Base-by-base conservation (phyloP, 1,140 invertebrate genomes). In the Thereuonema tuberculata region DNA sequence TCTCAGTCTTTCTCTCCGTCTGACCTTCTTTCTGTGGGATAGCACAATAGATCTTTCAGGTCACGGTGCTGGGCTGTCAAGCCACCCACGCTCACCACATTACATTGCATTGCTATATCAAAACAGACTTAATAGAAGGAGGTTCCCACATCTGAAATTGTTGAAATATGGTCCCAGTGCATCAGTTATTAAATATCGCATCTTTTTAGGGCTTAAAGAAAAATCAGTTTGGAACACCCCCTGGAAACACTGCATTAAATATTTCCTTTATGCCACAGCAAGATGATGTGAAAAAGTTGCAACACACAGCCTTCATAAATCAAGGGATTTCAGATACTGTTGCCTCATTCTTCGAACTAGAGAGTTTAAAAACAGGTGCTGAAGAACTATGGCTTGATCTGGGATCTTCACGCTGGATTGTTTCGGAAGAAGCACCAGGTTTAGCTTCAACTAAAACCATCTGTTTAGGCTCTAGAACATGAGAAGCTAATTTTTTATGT, bases 131-230 rank as follows among this genome's bases (percentile, higher is more conserved):
- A 56, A 50, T 50, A 50, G 21, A 20, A 17, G 17, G 48, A 17
- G 23, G 26, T 61, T 17, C 21, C 20, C 23, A 63, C 60, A 23
- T 67, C 63, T 25, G 54, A 25, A 21, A 60, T 31, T 62, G 49
- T 58, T 61, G 60, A 58, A 66, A 67, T 60, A 63, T 50, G 63
- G 65, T 31, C 56, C 65, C 24, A 67, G 58, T 54, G 61, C 61
- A 31, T 67, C 65, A 2, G 66, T 64, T 29, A 65, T 47, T 21
- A 66, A 49, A 54, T 67, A 67, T 15, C 29, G 12, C 49, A 60
- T 59, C 57, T 66, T 66, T 23, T 61, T 60, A 5, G 28, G n/a
- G 20, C 25, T 21, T 2, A 60, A 24, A 5, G 50, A 55, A 31
- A 60, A 60, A 20, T 56, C 52, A 5, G 25, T n/a, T 28, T 21